Evolutionary conservation across 2,797 vertebrate species (phyloP).

Genomic region (Onychomys leucogaster): DNA sequence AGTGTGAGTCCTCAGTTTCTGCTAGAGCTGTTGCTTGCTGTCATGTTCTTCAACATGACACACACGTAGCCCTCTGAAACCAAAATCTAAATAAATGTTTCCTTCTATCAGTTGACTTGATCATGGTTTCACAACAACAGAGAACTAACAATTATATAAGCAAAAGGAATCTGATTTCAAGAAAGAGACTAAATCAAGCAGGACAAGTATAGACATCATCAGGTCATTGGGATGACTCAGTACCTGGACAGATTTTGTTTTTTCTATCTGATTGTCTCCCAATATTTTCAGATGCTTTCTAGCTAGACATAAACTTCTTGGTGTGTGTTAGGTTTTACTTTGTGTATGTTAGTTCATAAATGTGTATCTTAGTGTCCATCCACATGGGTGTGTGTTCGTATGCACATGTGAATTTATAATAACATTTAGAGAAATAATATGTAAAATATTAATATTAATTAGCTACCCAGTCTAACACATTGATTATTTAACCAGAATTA

Average conservation of each 20-base stretch:
- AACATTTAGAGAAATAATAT: neutral
- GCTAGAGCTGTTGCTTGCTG: neutral
- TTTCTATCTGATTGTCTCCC: neutral
- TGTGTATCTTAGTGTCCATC: neutral
- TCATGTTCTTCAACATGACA: neutral
- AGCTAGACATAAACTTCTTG: neutral
- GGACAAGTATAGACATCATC: accelerated
- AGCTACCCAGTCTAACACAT: neutral
- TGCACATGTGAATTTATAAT: neutral
- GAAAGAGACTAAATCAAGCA: neutral
- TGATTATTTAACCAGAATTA: neutral
- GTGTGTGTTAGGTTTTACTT: neutral
- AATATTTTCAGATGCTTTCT: neutral
- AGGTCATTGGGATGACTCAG: neutral
- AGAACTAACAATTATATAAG: neutral
- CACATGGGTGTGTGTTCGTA: neutral
- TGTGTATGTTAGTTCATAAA: neutral
- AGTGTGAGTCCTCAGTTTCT: neutral
- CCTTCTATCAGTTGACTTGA: neutral
- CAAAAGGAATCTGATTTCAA: neutral
- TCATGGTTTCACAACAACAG: neutral
- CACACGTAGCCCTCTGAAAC: neutral
- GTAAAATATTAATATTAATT: neutral
- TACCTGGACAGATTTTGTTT: neutral
- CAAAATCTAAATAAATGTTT: neutral